These are phyloP conservation scores for Cheilosia vulpina DNA, from an alignment of 2,888 invertebrate genomes.

Conservation along the genomic window DNA sequence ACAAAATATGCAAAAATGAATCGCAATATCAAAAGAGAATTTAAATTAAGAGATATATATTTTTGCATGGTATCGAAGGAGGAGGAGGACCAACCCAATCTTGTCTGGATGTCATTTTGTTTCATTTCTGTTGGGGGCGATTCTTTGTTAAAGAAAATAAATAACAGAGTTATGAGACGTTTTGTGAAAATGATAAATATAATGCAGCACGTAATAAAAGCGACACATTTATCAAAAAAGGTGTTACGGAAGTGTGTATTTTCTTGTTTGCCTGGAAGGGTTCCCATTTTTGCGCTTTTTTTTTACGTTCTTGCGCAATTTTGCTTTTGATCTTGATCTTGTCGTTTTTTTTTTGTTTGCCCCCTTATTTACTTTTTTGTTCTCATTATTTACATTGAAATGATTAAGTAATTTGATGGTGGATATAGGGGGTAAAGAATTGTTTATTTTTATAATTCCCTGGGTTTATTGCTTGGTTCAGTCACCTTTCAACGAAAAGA, in stretches of 20 bases:
- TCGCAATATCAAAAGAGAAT: constrained; percentile 45
- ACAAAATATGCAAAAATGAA: constrained; percentile 42
- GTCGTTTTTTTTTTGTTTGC: background rate
- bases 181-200: constrained; percentile 29
- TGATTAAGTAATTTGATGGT: constrained; percentile 67
- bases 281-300: background rate
- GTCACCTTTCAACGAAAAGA: constrained; percentile 46
- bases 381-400: constrained; percentile 59
- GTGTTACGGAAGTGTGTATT: constrained; percentile 41
- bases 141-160: constrained; percentile 11
- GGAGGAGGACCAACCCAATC: constrained; percentile 35
- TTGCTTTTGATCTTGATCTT: constrained; percentile 33
- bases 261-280: constrained; percentile 16
- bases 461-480: constrained; percentile 53
- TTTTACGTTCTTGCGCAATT: constrained; percentile 3
- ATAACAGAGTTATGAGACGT: constrained; percentile 10
- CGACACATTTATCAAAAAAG: constrained; percentile 34
- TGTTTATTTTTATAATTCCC: constrained; percentile 58
- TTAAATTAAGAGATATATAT: constrained; percentile 59
- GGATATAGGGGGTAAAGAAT: constrained; percentile 52
- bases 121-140: constrained; percentile 10
- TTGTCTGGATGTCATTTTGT: constrained; percentile 24
- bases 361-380: constrained; percentile 12
- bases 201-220: constrained; percentile 45
- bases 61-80: constrained; percentile 27